Evolutionary conservation across 2,888 invertebrate genomes (phyloP), one percentile per base, ranked within the genome.

Genomic region (Drosophila basisetae): DNA sequence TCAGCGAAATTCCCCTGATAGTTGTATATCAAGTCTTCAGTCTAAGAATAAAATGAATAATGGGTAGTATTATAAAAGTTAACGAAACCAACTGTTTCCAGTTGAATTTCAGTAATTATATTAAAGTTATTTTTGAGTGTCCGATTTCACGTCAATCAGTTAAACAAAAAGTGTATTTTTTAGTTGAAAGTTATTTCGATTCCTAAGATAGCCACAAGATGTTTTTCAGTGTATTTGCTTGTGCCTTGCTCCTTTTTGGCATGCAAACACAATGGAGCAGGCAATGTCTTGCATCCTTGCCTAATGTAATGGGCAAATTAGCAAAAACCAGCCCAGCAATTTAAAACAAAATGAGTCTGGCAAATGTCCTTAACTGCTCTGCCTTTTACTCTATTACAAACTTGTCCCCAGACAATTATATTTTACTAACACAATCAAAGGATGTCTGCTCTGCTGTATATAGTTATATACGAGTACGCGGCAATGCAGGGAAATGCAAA

Each of bases 341-440:
- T 84, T 84, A 78, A 84, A 83, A 81, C 64, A 80, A 84, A 82
- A 83, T 84, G 79, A 76, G 76, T 68, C 78, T 67, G 66, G 61
- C 73, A 69, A 69, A 70, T 67, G 59, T 69, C 68, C 88, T 89
- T 70, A 76, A 84, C 80, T 54, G 68, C 77, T 31, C 68, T 89
- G 85, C 79, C 79, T 82, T 73, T 70, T 68, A 71, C 85, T 82
- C 76, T 67, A 74, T 82, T 74, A 60, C 73, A 78, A 87, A 82
- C 82, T 78, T 81, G 81, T 91, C 91, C 91, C 91, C 82, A 86
- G 91, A 91, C 90, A 84, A 91, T 91, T 91, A 76, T 87, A 91
- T 90, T 86, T 83, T 67, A 79, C 77, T 76, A 74, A 73, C 78
- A 75, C 64, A 72, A 68, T 61, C 82, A 67, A 55, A 68, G 60